Percentiles rank a stretch among this genome's conserved stretches.
phyloP scores from a whole-genome alignment of 2,888 invertebrate genomes.

The Encarsia formosa region DNA sequence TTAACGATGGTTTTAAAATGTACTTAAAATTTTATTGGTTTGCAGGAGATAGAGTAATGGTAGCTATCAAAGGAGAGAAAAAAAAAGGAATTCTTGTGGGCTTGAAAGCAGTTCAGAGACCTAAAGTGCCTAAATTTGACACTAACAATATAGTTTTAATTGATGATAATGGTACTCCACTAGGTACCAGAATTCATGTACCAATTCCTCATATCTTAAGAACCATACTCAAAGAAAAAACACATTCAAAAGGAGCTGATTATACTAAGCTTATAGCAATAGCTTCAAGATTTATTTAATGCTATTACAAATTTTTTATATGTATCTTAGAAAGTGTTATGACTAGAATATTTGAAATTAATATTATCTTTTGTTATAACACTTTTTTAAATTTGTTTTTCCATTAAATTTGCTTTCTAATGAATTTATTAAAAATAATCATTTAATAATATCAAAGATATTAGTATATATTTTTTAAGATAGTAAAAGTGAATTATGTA shows the following conservation, averaged over 20 bases:
- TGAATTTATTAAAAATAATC: no score
- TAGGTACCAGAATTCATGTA: slow-evolving; percentile 92
- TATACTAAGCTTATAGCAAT: slow-evolving; percentile 90
- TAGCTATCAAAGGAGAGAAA: slow-evolving; percentile 93
- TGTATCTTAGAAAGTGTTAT: no score
- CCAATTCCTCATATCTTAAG: slow-evolving; percentile 89
- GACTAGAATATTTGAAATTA: no score
- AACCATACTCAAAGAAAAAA: slow-evolving; percentile 77
- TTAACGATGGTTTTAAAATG: no score
- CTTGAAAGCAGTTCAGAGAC: slow-evolving; percentile 74
- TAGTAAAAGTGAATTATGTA: no score
- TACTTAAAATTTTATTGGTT: no score
- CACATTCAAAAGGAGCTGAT: slow-evolving; percentile 77
- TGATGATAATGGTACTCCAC: slow-evolving; percentile 89
- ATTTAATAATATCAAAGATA: no score
- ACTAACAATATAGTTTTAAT: slow-evolving; percentile 94
- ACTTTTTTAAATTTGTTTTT: no score
- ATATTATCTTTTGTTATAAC: no score
- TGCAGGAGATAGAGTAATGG: slow-evolving; percentile 80
- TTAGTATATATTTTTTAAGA: no score
- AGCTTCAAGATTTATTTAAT: slow-evolving; percentile 78
- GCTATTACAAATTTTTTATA: no score
- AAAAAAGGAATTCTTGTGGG: slow-evolving; percentile 90
- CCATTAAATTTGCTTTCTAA: no score
- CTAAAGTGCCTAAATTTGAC: slow-evolving; percentile 85